Evolutionary conservation across 2,888 invertebrate species (phyloP), one percentile per base, ranked within the genome.

Genomic region (Apeira syringaria): DNA sequence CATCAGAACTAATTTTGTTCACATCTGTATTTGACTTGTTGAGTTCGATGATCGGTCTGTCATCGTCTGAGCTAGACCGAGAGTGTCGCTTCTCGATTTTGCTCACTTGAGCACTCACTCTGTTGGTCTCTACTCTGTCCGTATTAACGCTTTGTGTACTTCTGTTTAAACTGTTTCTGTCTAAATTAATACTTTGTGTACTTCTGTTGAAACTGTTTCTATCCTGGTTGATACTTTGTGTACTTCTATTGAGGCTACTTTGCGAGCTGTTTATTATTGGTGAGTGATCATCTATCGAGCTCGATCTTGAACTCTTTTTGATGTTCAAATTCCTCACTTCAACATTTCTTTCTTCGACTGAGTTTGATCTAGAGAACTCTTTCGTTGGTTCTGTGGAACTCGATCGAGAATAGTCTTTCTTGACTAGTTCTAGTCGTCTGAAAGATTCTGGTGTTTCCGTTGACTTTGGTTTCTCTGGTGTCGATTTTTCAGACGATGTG

Each of bases 11-110:
- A 6, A 39, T 29, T 15, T 28, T 50, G 5, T 52, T 53, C 5
- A 35, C 32, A 11, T 38, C 39, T 8, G 31, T 44, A 8, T 28
- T 44, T 9, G 37, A 42, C 18, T 41, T 39, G 32, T 18, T 30
- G 20, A 35, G 37, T 40, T 63, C 63, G 2, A 63, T 55, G 3
- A 58, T 56, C 1, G 59, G 50, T 43, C 61, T 51, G 32, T 60
- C 62, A n/a, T 70, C 68, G 10, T 67, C 49, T 0, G 61, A 60
- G 33, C 56, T 67, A 0, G 64, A 60, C 27, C 63, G 47, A 0
- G 64, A 64, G 11, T 64, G 54, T 18, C 60, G 54, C 35, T 64
- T 66, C 25, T 59, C 56, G n/a, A 50, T 50, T 33, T 51, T 49
- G 4, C 26, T 48, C 17, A 59, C 46, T 15, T 59, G 50, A 0